Percentiles rank a stretch among this genome's conserved stretches.
phyloP scores from a whole-genome alignment of 2,888 invertebrate species.

The Unio pictorum region DNA sequence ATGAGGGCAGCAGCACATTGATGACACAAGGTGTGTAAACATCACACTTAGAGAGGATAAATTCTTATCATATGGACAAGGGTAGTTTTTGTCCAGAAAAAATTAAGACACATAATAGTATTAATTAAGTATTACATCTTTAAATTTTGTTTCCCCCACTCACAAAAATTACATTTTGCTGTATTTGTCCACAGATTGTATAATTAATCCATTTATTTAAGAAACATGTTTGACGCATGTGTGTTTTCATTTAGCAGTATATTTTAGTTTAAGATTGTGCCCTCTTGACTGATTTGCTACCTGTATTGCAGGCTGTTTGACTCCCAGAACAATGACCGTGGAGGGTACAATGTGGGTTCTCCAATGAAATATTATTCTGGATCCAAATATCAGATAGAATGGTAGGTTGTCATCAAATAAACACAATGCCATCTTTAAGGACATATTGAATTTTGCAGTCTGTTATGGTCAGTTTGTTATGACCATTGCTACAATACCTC shows the following conservation, averaged over 20 bases:
- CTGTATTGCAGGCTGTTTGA: conserved; percentile 67
- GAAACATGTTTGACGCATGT: neutral
- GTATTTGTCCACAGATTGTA: too few species aligned
- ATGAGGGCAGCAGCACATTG: too few species aligned
- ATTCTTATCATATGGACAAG: too few species aligned
- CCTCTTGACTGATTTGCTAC: conserved; percentile 3
- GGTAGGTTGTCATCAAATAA: conserved; percentile 48
- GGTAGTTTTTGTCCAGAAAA: too few species aligned
- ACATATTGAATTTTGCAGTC: neutral
- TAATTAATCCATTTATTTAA: neutral
- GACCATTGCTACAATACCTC: too few species aligned
- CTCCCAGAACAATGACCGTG: conserved; percentile 71
- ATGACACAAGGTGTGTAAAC: too few species aligned
- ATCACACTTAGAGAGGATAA: too few species aligned
- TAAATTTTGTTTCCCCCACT: too few species aligned
- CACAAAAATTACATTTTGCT: too few species aligned
- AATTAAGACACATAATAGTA: too few species aligned
- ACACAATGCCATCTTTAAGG: neutral
- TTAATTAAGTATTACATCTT: too few species aligned
- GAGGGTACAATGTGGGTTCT: conserved; percentile 70
- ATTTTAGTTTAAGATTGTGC: neutral
- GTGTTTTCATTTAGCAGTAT: neutral
- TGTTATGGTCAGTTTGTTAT: neutral
- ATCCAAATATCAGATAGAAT: conserved; percentile 68
- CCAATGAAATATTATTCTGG: conserved; percentile 67